Conservation (phyloP, 37 sponge, comb jelly and placozoan species). For the Geodia barretti region DNA sequence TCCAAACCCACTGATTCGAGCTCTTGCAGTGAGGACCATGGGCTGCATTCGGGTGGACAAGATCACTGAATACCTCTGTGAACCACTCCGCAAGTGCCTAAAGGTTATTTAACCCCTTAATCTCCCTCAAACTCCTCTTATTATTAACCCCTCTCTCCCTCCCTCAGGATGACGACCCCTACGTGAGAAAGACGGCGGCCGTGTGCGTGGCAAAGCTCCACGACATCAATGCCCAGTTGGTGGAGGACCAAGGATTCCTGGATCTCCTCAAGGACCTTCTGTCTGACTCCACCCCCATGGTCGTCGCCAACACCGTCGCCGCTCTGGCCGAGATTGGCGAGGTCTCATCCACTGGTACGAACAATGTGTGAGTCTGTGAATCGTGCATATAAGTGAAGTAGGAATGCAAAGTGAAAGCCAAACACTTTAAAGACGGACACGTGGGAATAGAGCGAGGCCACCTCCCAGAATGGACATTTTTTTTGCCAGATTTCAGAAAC, state of each 20-base stretch:
- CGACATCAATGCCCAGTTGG: constrained; percentile 94
- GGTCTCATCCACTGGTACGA: constrained; percentile 71
- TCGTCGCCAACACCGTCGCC: constrained; percentile 99
- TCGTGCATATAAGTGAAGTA: no score
- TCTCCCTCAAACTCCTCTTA: constrained; percentile 1
- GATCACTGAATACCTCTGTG: constrained; percentile 96
- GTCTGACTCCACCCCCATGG: constrained; percentile 99
- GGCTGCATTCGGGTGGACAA: constrained; percentile 97
- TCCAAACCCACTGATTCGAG: constrained; percentile 92
- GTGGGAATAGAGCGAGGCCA: no score
- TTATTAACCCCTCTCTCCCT: not conserved
- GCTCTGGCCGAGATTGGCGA: constrained; percentile 94
- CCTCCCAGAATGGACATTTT: no score
- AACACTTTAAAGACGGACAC: no score
- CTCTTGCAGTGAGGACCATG: constrained; percentile 95
- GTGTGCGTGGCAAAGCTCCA: constrained; percentile 99
- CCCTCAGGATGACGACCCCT: constrained; percentile 96
- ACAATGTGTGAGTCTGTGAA: no score
- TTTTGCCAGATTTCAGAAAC: no score
- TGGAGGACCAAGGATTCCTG: constrained; percentile 99
- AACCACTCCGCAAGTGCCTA: constrained; percentile 92
- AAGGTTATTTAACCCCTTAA: no score
- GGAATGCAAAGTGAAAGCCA: no score
- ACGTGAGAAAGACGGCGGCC: constrained; percentile 98
- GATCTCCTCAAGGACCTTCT: constrained; percentile 94